Percentiles rank a stretch among this genome's conserved stretches.
phyloP scores from a whole-genome alignment of 2,113 vertebrate species.

The Paramormyrops kingsleyae region DNA sequence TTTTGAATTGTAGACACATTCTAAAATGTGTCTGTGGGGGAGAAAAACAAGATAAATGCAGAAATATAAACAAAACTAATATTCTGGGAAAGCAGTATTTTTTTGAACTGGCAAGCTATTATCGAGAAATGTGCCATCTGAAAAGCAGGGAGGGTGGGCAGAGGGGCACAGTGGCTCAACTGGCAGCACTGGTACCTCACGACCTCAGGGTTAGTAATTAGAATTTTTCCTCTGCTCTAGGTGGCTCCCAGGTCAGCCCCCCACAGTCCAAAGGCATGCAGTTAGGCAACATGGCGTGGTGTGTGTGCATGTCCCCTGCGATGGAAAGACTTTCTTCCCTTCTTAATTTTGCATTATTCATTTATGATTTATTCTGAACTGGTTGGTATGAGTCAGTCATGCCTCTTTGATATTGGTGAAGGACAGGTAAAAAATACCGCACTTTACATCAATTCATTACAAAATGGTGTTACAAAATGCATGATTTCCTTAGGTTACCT shows the following conservation, averaged over 20 bases:
- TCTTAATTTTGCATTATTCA: not conserved
- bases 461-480: not conserved
- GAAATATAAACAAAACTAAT: constrained; percentile 12
- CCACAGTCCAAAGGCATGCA: not conserved
- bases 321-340: not conserved
- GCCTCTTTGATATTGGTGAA: not conserved
- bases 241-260: not conserved
- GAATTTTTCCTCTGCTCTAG: not conserved
- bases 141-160: not conserved
- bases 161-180: not conserved
- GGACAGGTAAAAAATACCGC: not conserved
- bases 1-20: constrained; percentile 11
- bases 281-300: not conserved
- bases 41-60: not conserved
- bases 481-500: not conserved
- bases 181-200: not conserved
- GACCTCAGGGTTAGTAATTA: not conserved
- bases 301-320: not conserved
- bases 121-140: not conserved
- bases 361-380: not conserved
- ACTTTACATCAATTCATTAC: not conserved
- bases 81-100: not conserved
- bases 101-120: constrained; percentile 3
- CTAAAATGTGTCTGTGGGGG: not conserved
- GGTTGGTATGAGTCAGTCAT: not conserved